Evolutionary conservation across 2,888 invertebrate species (phyloP).

Genomic region (Dolichomitus sp.): DNA sequence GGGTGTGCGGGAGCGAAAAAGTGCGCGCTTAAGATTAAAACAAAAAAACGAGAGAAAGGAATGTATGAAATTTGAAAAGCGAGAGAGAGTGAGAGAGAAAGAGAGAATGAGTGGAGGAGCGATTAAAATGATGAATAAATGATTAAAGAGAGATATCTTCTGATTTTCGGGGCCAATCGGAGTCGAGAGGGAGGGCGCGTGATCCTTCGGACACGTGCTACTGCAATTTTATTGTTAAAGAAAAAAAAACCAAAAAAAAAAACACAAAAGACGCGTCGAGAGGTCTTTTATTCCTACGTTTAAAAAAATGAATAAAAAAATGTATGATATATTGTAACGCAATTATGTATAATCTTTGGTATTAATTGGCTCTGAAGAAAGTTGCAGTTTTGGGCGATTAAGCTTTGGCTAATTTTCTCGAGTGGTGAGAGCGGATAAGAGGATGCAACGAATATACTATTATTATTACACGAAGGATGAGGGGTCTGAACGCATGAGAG

Average conservation of each 20-base stretch:
- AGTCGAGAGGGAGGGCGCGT: conserved; percentile 69
- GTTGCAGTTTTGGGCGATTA: conserved; percentile 1
- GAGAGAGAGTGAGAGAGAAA: conserved; percentile 30
- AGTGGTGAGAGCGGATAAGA: not conserved
- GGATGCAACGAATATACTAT: not conserved
- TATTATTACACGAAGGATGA: conserved; percentile 12
- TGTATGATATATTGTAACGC: conserved; percentile 4
- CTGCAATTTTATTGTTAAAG: conserved; percentile 64
- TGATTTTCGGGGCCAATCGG: conserved; percentile 83
- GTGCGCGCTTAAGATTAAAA: conserved; percentile 34
- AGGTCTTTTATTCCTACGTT: conserved; percentile 60
- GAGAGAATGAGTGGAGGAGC: conserved; percentile 37
- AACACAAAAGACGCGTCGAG: conserved; percentile 55
- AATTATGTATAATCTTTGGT: conserved; percentile 24
- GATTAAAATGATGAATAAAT: conserved; percentile 58
- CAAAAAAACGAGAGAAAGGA: conserved; percentile 39
- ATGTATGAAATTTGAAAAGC: conserved; percentile 50
- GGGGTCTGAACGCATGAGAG: conserved; percentile 15
- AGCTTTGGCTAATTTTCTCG: conserved; percentile 18
- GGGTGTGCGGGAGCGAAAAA: conserved; percentile 46
- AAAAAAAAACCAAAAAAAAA: conserved; percentile 37
- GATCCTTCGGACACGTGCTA: conserved; percentile 65
- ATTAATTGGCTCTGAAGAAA: not conserved
- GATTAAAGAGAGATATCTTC: conserved; percentile 73
- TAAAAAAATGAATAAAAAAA: not conserved